Evolutionary conservation across 2,113 vertebrate species (phyloP).

Genomic region (Hemichromis elongatus): DNA sequence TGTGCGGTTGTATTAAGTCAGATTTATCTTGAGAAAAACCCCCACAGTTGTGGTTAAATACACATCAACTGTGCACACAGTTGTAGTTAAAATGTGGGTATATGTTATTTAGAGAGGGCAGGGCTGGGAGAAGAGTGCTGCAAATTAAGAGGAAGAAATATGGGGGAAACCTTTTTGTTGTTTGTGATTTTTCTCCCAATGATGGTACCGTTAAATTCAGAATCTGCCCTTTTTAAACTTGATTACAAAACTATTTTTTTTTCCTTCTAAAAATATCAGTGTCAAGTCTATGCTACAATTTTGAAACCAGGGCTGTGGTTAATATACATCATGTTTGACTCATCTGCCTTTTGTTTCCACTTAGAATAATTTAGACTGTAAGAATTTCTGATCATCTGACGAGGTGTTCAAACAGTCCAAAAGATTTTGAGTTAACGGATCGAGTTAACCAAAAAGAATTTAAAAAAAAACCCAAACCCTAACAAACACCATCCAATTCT

Average conservation of each 20-base stretch:
- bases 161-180: neutral
- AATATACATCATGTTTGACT: neutral
- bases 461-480: too few relatives aligned
- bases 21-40: neutral
- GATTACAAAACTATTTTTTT: neutral
- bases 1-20: neutral
- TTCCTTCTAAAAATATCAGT: neutral
- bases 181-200: neutral
- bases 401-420: fast-evolving
- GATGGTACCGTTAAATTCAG: neutral
- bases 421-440: neutral
- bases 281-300: neutral
- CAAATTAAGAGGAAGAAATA: neutral
- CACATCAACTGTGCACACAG: neutral
- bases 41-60: neutral
- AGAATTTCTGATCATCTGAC: neutral
- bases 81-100: neutral
- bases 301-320: neutral
- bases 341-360: neutral
- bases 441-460: neutral
- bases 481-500: neutral
- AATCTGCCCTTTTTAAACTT: neutral
- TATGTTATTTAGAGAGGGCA: neutral
- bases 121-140: neutral
- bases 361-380: neutral